A percentile compares a stretch with the other conserved stretches of the same genome.
Evolutionary conservation across 2,888 invertebrate genomes (phyloP).

Genomic region (Mythimna loreyi): DNA sequence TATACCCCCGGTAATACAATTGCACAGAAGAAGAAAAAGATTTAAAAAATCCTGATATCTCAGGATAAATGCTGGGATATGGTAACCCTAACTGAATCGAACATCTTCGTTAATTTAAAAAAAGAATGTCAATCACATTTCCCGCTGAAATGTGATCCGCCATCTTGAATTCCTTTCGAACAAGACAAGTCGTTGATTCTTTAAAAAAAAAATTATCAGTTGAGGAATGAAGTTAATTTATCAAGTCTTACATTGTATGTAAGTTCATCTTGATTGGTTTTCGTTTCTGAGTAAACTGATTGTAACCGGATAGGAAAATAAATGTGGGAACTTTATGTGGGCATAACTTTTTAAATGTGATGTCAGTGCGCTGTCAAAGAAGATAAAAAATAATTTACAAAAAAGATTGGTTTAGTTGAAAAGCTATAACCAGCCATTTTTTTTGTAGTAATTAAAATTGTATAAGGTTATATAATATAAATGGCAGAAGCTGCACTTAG

Average conservation of each 20-base stretch:
- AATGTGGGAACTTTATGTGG: constrained; percentile 1
- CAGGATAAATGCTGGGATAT: too few relatives aligned
- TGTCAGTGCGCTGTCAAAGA: too few relatives aligned
- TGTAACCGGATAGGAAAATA: constrained; percentile 2
- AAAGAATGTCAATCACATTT: not conserved
- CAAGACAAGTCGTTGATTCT: constrained; percentile 19
- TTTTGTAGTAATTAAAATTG: too few relatives aligned
- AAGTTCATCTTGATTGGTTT: constrained; percentile 18
- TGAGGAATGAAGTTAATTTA: constrained; percentile 36
- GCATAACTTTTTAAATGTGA: not conserved
- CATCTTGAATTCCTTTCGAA: constrained; percentile 49
- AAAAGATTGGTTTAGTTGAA: too few relatives aligned
- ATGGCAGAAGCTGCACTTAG: too few relatives aligned
- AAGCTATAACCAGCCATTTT: too few relatives aligned
- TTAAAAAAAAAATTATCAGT: constrained; percentile 18
- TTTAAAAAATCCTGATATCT: too few relatives aligned
- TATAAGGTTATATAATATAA: too few relatives aligned
- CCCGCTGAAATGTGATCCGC: constrained; percentile 34
- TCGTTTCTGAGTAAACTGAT: constrained; percentile 3
- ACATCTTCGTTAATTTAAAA: not conserved
- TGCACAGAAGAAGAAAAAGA: too few relatives aligned
- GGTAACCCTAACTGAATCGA: too few relatives aligned
- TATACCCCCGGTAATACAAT: too few relatives aligned
- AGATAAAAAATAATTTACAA: too few relatives aligned
- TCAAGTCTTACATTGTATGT: constrained; percentile 44